These are phyloP conservation scores for Miniopterus natalensis DNA, from an alignment of 2,113 vertebrate species.

Conservation along the genomic window DNA sequence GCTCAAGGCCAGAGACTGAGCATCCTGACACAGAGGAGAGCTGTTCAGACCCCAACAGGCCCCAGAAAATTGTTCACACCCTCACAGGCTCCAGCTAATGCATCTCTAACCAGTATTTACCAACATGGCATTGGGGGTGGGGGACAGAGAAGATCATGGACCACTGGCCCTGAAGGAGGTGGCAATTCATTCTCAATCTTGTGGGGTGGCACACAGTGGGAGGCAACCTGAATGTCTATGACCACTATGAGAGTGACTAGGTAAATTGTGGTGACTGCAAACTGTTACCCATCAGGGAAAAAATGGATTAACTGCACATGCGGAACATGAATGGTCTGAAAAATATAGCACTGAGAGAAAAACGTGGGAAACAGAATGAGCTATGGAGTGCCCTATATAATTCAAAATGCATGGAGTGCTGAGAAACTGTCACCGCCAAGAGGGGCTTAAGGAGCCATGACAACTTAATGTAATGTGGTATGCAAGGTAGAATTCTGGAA, in stretches of 20 bases:
- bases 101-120: background rate
- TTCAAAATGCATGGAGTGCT: background rate
- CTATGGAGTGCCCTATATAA: background rate
- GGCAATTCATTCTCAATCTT: background rate
- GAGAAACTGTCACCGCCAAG: background rate
- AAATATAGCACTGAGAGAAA: background rate
- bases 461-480: background rate
- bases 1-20: background rate
- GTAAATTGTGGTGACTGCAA: background rate
- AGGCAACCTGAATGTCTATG: background rate
- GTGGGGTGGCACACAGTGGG: background rate
- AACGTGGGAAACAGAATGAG: background rate
- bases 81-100: background rate
- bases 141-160: background rate
- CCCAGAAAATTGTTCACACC: background rate
- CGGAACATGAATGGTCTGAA: background rate
- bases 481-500: background rate
- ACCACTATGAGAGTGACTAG: background rate
- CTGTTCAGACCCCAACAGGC: too few species aligned
- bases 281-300: background rate
- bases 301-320: accelerated
- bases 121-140: background rate
- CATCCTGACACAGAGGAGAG: background rate
- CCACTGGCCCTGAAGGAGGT: background rate
- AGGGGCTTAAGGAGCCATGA: background rate